Conservation (phyloP, 2,113 vertebrate genomes). For the Leptodactylus fuscus region DNA sequence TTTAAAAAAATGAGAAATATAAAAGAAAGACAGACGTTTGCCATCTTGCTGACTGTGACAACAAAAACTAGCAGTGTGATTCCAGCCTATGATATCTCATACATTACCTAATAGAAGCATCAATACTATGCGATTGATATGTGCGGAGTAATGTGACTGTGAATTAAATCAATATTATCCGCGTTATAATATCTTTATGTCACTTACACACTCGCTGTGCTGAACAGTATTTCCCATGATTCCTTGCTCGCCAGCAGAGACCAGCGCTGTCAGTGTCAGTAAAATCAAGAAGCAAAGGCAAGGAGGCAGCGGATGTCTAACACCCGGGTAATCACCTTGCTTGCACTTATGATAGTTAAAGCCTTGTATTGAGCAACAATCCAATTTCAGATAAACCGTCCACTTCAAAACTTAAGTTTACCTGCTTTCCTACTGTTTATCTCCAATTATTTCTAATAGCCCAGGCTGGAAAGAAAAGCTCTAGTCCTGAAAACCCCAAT, state of each 20-base stretch:
- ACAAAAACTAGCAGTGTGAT: no score
- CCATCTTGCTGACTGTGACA: no score
- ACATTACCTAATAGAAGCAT: no score
- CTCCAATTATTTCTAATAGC: slow-evolving; percentile 43
- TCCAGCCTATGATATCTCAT: no score
- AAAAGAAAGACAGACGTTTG: no score
- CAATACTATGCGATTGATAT: no score
- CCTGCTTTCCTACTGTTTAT: slow-evolving; percentile 34
- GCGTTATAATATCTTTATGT: background rate
- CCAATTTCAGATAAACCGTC: slow-evolving; percentile 25
- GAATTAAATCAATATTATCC: no score
- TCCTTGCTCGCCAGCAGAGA: background rate
- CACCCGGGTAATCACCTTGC: slow-evolving; percentile 9
- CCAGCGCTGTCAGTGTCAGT: background rate
- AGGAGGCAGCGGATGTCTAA: background rate
- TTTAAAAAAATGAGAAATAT: no score
- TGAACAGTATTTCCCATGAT: background rate
- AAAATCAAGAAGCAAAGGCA: background rate
- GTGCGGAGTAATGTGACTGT: no score
- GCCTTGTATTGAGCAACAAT: slow-evolving; percentile 21
- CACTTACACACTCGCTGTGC: no score
- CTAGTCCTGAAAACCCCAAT: slow-evolving; percentile 37
- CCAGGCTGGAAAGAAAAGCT: slow-evolving; percentile 27
- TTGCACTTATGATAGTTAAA: slow-evolving; percentile 13
- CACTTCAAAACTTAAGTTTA: slow-evolving; percentile 17